Evolutionary conservation across 2,113 vertebrate species (phyloP), one percentile per base, ranked within the genome.

Genomic region (Hyperoodon ampullatus): DNA sequence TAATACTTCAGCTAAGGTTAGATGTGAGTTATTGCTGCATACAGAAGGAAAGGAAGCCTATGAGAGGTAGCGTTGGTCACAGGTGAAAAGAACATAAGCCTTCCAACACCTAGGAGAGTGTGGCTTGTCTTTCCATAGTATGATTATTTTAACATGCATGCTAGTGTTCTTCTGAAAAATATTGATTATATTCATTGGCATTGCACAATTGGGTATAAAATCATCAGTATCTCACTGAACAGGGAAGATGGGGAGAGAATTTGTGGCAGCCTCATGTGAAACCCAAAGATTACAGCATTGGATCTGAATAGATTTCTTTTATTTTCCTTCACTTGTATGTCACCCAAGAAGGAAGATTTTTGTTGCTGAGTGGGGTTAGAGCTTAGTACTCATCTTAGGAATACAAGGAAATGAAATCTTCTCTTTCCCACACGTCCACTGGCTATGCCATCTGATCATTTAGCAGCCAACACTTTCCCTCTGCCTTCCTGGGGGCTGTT

Each of bases 261-360:
- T 82, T 97, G 86, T 60, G 92, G 33, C 35, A 91, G 61, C 90
- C 87, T 97, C 80, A 90, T 91, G 84, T 35, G 47, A 98, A 98
- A 96, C 58, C 85, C n/a, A 96, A 95, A 94, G 53, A 96, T 88
- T 93, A n/a, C 47, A 50, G 68, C 18, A 88, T 23, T 89, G 82
- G n/a, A 96, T 98, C 98, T 96, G 35, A 75, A 96, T 68, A 94
- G 74, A 96, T 98, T 98, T 98, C 78, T 75, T 98, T 95, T 96
- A 92, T 39, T 93, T 96, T n/a, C 10, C 74, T 96, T 81, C 74
- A 35, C 80, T 16, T 94, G 65, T 96, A 44, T 86, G 55, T 68
- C 33, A 58, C 28, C 39, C 24, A 33, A 39, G 39, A 95, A 90
- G 53, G 24, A 55, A 44, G 39, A 16, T 16, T 91, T 95, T 96